These are phyloP conservation scores for Pangasius macronema DNA, from an alignment of 2,797 vertebrate genomes.

Conservation along the genomic window DNA sequence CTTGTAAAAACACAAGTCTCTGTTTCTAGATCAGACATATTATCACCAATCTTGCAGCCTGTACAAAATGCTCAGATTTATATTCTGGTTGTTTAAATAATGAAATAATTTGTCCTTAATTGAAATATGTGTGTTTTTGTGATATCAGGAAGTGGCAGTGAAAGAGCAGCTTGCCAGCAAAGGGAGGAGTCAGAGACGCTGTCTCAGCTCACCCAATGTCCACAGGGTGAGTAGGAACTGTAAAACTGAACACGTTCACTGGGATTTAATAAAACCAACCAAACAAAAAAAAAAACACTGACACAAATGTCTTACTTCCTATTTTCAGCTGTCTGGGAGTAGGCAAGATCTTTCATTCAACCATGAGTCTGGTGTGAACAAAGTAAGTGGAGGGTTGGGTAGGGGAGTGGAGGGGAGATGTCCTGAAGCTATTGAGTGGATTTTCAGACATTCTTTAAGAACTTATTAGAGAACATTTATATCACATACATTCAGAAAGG, in stretches of 20 bases:
- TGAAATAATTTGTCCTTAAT: background rate
- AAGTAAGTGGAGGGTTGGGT: conserved; percentile 72
- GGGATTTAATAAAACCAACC: background rate
- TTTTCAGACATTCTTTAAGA: background rate
- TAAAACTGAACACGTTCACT: background rate
- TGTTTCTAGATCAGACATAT: background rate
- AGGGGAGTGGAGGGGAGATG: background rate
- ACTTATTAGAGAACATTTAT: background rate
- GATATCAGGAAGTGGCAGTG: conserved; percentile 88
- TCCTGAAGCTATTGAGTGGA: too few species aligned
- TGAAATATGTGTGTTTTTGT: conserved; percentile 37
- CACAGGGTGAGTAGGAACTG: conserved; percentile 79
- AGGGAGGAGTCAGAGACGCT: conserved; percentile 83
- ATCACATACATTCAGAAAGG: background rate
- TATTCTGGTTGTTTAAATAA: background rate
- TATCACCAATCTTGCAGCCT: background rate
- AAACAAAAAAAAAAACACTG: background rate
- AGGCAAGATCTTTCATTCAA: conserved; percentile 86
- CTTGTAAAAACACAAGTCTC: background rate
- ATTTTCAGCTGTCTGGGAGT: conserved; percentile 85
- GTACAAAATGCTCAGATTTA: background rate
- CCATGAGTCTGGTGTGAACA: conserved; percentile 80
- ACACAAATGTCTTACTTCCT: background rate
- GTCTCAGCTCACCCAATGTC: conserved; percentile 90
- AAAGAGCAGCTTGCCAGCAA: conserved; percentile 89